Evolutionary conservation across 2,797 vertebrate genomes (phyloP).

Genomic region (Agapornis canus): DNA sequence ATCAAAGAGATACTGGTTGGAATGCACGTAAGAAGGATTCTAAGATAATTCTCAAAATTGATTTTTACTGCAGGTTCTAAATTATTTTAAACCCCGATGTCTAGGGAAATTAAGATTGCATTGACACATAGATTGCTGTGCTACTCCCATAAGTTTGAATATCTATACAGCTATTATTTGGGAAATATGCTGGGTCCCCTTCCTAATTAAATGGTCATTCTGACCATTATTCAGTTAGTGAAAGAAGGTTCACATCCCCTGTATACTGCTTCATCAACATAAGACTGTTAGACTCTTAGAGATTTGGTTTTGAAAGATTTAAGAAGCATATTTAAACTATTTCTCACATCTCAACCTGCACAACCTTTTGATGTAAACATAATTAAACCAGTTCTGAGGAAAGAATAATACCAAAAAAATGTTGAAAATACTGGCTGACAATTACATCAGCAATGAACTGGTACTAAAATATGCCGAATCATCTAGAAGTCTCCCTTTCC

Average conservation of each 20-base stretch:
- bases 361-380: not conserved
- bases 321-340: not conserved
- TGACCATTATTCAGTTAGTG: not conserved
- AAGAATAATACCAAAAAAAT: not conserved
- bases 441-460: not conserved
- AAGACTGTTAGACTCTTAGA: not conserved
- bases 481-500: not conserved
- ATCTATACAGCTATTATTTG: not conserved
- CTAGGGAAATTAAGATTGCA: conserved; percentile 25
- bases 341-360: not conserved
- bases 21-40: not conserved
- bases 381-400: not conserved
- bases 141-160: not conserved
- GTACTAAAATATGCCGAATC: not conserved
- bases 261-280: not conserved
- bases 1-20: not conserved
- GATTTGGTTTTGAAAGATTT: not conserved
- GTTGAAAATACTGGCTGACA: not conserved
- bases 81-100: not conserved
- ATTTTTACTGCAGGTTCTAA: not conserved
- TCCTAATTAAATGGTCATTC: not conserved
- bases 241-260: not conserved
- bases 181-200: not conserved
- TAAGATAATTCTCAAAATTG: not conserved
- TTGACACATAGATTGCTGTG: not conserved